phyloP scores from a whole-genome alignment of 2,888 invertebrate genomes.

The Cosmorhoe ocellata region DNA sequence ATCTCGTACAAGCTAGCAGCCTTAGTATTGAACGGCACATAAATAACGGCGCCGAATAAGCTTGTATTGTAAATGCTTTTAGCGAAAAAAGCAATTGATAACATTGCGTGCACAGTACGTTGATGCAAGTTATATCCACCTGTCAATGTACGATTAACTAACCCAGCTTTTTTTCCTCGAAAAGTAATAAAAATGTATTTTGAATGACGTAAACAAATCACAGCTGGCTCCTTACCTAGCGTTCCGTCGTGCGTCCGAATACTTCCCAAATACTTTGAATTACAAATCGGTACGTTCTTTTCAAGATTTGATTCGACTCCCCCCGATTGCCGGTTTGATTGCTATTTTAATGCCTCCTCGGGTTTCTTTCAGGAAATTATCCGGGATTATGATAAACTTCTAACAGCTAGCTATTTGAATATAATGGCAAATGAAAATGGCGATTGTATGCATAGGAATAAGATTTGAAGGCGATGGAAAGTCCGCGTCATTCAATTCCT shows the following conservation, averaged over 20 bases:
- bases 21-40: too few species aligned
- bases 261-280: constrained; percentile 59
- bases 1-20: too few species aligned
- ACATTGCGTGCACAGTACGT: too few species aligned
- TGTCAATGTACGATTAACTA: too few species aligned
- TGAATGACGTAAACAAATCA: neutral
- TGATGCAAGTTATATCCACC: too few species aligned
- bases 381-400: constrained; percentile 43
- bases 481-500: neutral
- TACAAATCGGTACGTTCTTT: constrained; percentile 78
- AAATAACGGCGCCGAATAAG: too few species aligned
- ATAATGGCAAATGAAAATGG: constrained; percentile 28
- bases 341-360: constrained; percentile 72
- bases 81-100: too few species aligned
- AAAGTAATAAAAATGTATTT: neutral
- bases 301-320: constrained; percentile 62
- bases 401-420: constrained; percentile 32
- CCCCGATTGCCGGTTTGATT: constrained; percentile 74
- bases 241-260: constrained; percentile 31
- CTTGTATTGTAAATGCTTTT: too few species aligned
- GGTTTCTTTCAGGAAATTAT: constrained; percentile 57
- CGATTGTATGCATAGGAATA: constrained; percentile 26
- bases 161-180: too few species aligned
- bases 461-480: constrained; percentile 10
- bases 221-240: constrained; percentile 7